Percentiles rank a stretch among this genome's conserved stretches.
These are phyloP conservation scores for Meiosimyza platycephala DNA, from an alignment of 2,888 invertebrate genomes.

Conservation along the genomic window DNA sequence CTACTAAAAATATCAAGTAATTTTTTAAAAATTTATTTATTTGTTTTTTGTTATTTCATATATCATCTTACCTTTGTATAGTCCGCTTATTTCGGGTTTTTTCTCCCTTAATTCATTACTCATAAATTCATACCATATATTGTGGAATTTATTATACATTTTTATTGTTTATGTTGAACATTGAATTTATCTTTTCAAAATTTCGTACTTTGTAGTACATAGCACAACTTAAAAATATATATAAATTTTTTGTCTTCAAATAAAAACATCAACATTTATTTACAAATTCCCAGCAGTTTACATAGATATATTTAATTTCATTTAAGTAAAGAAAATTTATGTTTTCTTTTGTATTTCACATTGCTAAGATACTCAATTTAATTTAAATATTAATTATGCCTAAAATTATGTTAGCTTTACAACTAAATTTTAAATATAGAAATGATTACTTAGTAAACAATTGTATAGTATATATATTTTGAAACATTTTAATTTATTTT, in stretches of 20 bases:
- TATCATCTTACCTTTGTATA: no score
- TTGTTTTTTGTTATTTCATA: no score
- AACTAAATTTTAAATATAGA: background rate
- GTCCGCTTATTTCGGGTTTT: no score
- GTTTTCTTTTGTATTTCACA: background rate
- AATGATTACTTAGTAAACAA: background rate
- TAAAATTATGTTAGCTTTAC: background rate
- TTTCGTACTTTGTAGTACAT: background rate
- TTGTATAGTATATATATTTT: background rate
- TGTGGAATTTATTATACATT: background rate
- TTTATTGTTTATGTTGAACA: constrained; percentile 4
- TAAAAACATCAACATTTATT: constrained; percentile 15
- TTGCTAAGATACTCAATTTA: background rate
- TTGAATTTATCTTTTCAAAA: background rate
- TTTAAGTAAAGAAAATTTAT: background rate
- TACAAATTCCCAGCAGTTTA: constrained; percentile 34
- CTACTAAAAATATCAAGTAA: background rate
- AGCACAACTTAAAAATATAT: background rate
- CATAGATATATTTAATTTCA: background rate
- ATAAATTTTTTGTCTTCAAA: background rate
- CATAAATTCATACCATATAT: no score
- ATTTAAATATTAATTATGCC: background rate
- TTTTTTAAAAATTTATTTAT: no score
- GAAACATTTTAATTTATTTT: background rate
- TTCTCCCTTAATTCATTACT: no score